Evolutionary conservation across 2,113 vertebrate genomes (phyloP).

Genomic region (Neoarius graeffei): DNA sequence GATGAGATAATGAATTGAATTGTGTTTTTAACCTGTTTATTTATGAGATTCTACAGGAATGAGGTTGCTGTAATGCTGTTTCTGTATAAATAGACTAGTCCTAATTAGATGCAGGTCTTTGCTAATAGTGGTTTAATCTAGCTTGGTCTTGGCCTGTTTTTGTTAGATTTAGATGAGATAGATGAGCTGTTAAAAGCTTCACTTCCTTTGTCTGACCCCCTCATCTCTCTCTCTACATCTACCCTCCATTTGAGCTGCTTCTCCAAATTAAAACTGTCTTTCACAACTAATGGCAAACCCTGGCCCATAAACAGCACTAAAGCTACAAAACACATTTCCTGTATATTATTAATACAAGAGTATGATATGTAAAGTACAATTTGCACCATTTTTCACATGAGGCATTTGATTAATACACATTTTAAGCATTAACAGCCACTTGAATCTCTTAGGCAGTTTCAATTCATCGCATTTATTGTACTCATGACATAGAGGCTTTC

Average conservation of each 20-base stretch:
- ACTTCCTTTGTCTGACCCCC: constrained; percentile 13
- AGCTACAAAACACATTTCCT: constrained; percentile 2
- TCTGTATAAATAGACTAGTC: constrained; percentile 12
- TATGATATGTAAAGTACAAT: background rate
- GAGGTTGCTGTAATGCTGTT: constrained; percentile 7
- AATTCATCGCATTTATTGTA: constrained; percentile 29
- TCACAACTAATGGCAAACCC: constrained; percentile 21
- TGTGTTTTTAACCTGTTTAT: constrained; percentile 21
- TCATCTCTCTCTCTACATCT: background rate
- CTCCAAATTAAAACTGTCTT: constrained; percentile 28
- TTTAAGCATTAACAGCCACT: constrained; percentile 25
- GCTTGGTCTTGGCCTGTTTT: constrained; percentile 6
- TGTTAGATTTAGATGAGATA: constrained; percentile 1
- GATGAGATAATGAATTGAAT: background rate
- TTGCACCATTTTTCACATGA: constrained; percentile 6
- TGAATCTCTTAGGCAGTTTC: background rate
- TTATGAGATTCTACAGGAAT: background rate
- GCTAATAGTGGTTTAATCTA: constrained; percentile 31
- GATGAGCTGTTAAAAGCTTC: constrained; percentile 33
- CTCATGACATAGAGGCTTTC: background rate
- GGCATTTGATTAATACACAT: constrained; percentile 15
- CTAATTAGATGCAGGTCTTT: constrained; percentile 36
- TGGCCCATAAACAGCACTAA: constrained; percentile 24
- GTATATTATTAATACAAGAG: constrained; percentile 3
- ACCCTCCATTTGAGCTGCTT: constrained; percentile 9